phyloP scores from a whole-genome alignment of 2,113 vertebrate species.

The Anolis sagrei region DNA sequence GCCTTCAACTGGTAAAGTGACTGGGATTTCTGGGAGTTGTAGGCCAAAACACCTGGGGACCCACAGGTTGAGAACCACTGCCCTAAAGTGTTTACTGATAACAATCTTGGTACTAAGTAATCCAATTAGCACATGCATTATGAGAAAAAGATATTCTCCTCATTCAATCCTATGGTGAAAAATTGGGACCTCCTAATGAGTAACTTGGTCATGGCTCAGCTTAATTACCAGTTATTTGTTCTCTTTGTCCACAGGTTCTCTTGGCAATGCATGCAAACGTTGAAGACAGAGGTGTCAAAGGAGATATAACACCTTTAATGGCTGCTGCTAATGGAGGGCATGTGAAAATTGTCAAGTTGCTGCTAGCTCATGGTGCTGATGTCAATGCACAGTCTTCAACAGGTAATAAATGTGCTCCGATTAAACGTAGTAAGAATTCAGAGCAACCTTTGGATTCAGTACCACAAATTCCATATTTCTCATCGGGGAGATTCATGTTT shows the following conservation, averaged over 20 bases:
- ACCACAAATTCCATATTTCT: neutral
- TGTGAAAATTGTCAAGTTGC: slow-evolving; percentile 97
- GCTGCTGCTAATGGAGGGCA: slow-evolving; percentile 98
- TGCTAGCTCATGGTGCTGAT: slow-evolving; percentile 96
- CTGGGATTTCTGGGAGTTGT: no score
- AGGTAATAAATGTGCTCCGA: slow-evolving; percentile 74
- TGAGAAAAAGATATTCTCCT: neutral
- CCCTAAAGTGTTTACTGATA: no score
- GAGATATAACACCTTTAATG: slow-evolving; percentile 98
- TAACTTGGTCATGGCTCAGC: neutral
- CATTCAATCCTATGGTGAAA: neutral
- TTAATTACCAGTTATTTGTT: neutral
- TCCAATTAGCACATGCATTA: neutral
- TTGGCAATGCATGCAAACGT: slow-evolving; percentile 99
- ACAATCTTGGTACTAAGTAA: neutral
- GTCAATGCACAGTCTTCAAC: slow-evolving; percentile 98
- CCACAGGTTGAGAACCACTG: no score
- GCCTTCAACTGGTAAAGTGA: no score
- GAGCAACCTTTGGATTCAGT: neutral
- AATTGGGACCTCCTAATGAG: neutral
- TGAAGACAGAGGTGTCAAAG: slow-evolving; percentile 97
- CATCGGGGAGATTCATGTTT: neutral
- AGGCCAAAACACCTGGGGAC: no score
- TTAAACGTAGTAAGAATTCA: neutral
- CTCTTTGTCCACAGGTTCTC: slow-evolving; percentile 82